Percentiles rank a stretch among this genome's conserved stretches.
Conservation (phyloP, 2,888 invertebrate genomes). For the Trimorus sp. region DNA sequence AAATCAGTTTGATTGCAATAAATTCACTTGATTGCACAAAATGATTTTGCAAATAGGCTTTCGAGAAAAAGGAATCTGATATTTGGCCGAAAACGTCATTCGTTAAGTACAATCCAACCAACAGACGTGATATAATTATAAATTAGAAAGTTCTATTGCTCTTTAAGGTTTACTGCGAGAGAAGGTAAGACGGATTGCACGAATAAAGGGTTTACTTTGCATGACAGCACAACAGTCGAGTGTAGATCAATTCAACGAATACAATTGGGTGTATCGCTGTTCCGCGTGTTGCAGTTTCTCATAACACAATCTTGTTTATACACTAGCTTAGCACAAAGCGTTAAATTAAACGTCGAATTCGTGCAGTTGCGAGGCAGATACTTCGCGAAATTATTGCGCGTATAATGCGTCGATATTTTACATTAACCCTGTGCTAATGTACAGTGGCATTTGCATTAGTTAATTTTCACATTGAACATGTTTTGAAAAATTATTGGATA, state of each 20-base stretch:
- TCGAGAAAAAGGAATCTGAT: neutral
- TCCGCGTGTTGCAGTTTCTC: conserved; percentile 21
- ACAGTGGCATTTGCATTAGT: neutral
- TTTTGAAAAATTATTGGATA: too few species aligned
- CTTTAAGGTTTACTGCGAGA: conserved; percentile 30
- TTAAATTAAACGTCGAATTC: conserved; percentile 17
- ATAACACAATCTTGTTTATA: conserved; percentile 34
- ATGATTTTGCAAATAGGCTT: conserved; percentile 1
- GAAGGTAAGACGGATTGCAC: conserved; percentile 27
- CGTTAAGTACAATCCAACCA: conserved; percentile 8
- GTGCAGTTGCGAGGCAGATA: neutral
- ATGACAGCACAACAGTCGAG: conserved; percentile 32
- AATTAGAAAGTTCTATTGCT: conserved; percentile 41
- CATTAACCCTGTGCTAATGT: neutral
- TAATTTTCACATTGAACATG: neutral
- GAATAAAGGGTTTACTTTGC: conserved; percentile 34
- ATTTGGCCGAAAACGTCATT: neutral
- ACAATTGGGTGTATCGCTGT: conserved; percentile 37
- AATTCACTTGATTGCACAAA: neutral
- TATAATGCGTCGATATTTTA: neutral
- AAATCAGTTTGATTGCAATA: too few species aligned
- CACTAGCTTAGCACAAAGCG: neutral
- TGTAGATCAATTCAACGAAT: conserved; percentile 37
- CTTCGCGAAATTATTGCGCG: neutral
- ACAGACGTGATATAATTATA: conserved; percentile 36